Percentiles rank a stretch among this genome's conserved stretches.
phyloP scores from a whole-genome alignment of 2,888 invertebrate species.

The Alviniconcha strummeri region DNA sequence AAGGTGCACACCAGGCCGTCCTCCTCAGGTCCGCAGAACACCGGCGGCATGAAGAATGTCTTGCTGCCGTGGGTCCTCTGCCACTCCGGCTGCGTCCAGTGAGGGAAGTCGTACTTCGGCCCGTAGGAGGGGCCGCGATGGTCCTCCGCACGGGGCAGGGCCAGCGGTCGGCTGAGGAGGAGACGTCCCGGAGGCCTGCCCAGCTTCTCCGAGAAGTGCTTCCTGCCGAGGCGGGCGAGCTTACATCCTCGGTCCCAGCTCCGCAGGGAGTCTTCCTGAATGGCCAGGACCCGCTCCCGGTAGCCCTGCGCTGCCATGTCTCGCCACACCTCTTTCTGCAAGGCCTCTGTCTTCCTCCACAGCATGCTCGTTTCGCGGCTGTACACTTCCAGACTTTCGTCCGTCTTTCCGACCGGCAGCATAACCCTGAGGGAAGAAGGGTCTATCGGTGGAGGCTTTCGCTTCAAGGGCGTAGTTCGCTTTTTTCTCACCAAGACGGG shows the following conservation, averaged over 20 bases:
- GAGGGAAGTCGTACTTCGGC: constrained; percentile 17
- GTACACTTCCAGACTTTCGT: background rate
- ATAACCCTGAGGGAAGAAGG: no score
- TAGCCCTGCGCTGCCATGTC: no score
- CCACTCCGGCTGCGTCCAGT: background rate
- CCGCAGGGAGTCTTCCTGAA: background rate
- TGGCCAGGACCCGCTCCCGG: background rate
- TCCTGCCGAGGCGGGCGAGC: background rate
- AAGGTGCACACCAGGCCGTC: constrained; percentile 2
- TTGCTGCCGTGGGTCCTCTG: background rate
- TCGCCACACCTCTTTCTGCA: background rate
- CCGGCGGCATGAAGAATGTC: constrained; percentile 21
- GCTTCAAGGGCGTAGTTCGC: no score
- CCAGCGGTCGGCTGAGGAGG: background rate
- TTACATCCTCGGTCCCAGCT: background rate
- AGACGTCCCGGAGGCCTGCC: background rate
- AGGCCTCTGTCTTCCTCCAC: background rate
- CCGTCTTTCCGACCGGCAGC: background rate
- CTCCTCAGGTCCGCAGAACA: constrained; percentile 7
- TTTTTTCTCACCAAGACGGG: no score
- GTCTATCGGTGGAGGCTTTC: no score
- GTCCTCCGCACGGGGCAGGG: background rate
- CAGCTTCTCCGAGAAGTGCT: background rate
- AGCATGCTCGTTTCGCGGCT: background rate
- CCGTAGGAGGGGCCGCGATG: background rate